Conservation (phyloP, 1,140 invertebrate species). For the Pseudomyrmex gracilis region DNA sequence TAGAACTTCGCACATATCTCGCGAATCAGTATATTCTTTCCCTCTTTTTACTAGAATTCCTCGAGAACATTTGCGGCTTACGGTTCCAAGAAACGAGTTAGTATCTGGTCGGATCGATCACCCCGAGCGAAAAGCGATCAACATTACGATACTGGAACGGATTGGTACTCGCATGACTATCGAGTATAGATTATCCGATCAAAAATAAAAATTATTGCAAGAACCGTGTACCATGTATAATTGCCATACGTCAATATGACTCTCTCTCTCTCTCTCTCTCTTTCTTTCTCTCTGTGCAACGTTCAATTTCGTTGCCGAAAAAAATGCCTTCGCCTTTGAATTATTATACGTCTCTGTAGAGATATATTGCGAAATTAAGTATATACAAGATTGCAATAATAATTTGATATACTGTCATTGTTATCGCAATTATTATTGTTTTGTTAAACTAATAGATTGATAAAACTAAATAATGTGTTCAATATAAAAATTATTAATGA, state of each 20-base stretch:
- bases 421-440: not conserved
- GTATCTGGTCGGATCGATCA: conserved; percentile 63
- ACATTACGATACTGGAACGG: conserved; percentile 63
- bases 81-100: conserved; percentile 51
- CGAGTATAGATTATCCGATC: conserved; percentile 57
- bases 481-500: not conserved
- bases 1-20: not conserved
- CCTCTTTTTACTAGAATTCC: conserved; percentile 9
- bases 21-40: conserved; percentile 22
- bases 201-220: conserved; percentile 60
- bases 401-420: not conserved
- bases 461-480: too few relatives aligned
- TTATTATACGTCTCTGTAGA: not conserved
- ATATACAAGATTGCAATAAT: not conserved
- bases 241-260: conserved; percentile 55
- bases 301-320: conserved; percentile 8
- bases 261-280: conserved; percentile 36
- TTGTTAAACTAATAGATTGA: not conserved
- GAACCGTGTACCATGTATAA: conserved; percentile 48
- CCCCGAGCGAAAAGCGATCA: conserved; percentile 61
- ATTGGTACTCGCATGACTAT: conserved; percentile 53
- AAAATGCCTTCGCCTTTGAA: conserved; percentile 13
- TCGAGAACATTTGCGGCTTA: conserved; percentile 12
- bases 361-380: not conserved
- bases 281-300: conserved; percentile 30